Evolutionary conservation across 2,113 vertebrate genomes (phyloP).

Genomic region (Myiagra hebetior): DNA sequence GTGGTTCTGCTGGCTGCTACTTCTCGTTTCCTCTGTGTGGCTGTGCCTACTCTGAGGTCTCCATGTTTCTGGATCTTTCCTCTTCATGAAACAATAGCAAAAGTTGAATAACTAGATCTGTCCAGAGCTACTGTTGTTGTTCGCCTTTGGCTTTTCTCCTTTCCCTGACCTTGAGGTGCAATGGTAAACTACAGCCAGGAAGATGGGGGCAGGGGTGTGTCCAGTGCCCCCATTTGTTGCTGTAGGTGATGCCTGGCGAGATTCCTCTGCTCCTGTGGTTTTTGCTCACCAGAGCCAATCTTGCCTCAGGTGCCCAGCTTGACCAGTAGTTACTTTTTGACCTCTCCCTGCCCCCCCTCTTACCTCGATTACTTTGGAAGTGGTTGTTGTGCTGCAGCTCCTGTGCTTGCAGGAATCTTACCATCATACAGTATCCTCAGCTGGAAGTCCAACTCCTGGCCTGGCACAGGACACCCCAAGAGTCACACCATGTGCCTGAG

Average conservation of each 20-base stretch:
- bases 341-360: not conserved
- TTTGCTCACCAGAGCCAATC: not conserved
- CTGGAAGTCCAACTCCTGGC: not conserved
- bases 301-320: not conserved
- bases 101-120: not conserved
- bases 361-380: not conserved
- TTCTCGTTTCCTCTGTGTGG: not conserved
- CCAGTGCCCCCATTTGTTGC: not conserved
- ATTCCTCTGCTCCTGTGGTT: not conserved
- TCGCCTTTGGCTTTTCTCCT: not conserved
- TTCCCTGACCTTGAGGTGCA: conserved; percentile 65
- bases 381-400: not conserved
- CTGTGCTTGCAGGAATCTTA: not conserved
- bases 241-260: not conserved
- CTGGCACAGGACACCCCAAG: not conserved
- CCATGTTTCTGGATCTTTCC: conserved; percentile 48
- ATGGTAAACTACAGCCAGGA: not conserved
- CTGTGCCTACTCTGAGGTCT: not conserved
- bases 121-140: not conserved
- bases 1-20: not conserved
- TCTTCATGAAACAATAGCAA: not conserved
- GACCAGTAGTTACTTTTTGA: not conserved
- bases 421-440: not conserved
- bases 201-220: not conserved
- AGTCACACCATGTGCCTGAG: not conserved